Base-by-base conservation (phyloP, 2,888 invertebrate genomes). In the Hydrotaea diabolus region DNA sequence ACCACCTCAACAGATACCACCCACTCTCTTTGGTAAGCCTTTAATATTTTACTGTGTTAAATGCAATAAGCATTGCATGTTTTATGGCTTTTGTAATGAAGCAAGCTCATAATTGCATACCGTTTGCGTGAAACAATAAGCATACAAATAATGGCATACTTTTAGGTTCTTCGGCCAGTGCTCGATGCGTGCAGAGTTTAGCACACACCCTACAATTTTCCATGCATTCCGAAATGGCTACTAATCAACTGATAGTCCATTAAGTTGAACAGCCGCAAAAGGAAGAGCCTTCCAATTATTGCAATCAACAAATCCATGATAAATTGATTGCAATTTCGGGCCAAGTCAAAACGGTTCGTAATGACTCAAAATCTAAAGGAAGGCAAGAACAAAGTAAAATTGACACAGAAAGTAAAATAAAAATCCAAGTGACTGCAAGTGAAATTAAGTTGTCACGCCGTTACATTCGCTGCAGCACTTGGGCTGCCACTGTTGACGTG, bases 381-480 rank as follows among this genome's bases (percentile, higher is more conserved):
- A 74, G n/a, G 31, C 46, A 36, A 21, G 31, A 64, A 19, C 53
- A 26, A 9, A 49, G 31, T 75, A 11, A 21, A 75, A 64, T 55
- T 72, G 55, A 31, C 55, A 21, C 36, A 73, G 55, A 46, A 23
- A 64, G 55, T 23, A 46, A 59, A 2, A 39, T 31, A 59, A 0
- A 79, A 76, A 55, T 36, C 19, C 23, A 59, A 84, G 62, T 84
- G 80, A 57, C 72, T 76, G 66, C 55, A 57, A 75, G 78, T 69
- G 73, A 85, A 78, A 85, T 81, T 79, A 81, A 76, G 59, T 76
- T 84, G 84, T 66, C 79, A 76, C 55, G 49, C 69, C 53, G 74
- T 49, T 69, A 66, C 66, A n/a, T 66, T 17, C 66, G 21, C 66
- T 19, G 66, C 21, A 36, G 1, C 66, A 66, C 66, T 66, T 43